A percentile compares a stretch with the other conserved stretches of the same genome.
Evolutionary conservation across 2,888 invertebrate species (phyloP).

Genomic region (Ernsta delagoae): DNA sequence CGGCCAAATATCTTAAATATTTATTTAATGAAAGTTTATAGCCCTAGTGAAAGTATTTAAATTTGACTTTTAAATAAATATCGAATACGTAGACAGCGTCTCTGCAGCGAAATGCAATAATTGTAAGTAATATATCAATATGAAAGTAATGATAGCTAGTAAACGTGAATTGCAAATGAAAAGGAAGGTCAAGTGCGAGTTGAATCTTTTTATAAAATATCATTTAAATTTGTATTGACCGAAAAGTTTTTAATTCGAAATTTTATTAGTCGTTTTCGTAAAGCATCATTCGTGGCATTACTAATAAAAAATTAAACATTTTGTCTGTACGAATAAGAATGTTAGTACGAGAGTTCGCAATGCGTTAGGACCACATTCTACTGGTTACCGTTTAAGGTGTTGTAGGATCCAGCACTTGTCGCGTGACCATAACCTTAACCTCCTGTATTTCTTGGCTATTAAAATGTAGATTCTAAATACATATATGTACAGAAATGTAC

Average conservation of each 20-base stretch:
- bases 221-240: not conserved
- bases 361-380: not conserved
- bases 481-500: not conserved
- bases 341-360: too few species aligned
- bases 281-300: too few species aligned
- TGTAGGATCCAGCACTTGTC: slow-evolving; percentile 5
- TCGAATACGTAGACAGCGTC: slow-evolving; percentile 11
- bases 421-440: slow-evolving; percentile 9
- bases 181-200: slow-evolving; percentile 4
- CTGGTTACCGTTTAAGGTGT: not conserved
- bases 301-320: too few species aligned
- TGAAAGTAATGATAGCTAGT: slow-evolving; percentile 7
- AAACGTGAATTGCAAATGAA: slow-evolving; percentile 5
- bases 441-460: slow-evolving; percentile 2
- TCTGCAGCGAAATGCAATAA: slow-evolving; percentile 17
- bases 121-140: slow-evolving; percentile 18
- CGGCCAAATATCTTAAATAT: slow-evolving; percentile 31
- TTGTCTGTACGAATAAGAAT: too few species aligned
- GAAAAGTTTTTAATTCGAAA: too few species aligned
- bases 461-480: slow-evolving; percentile 1
- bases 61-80: slow-evolving; percentile 32
- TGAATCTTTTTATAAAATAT: not conserved
- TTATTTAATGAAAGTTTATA: slow-evolving; percentile 35
- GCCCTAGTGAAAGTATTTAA: slow-evolving; percentile 36
- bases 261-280: too few species aligned